Base-by-base conservation (phyloP, 1,140 invertebrate species). In the Chymomyza costata region DNA sequence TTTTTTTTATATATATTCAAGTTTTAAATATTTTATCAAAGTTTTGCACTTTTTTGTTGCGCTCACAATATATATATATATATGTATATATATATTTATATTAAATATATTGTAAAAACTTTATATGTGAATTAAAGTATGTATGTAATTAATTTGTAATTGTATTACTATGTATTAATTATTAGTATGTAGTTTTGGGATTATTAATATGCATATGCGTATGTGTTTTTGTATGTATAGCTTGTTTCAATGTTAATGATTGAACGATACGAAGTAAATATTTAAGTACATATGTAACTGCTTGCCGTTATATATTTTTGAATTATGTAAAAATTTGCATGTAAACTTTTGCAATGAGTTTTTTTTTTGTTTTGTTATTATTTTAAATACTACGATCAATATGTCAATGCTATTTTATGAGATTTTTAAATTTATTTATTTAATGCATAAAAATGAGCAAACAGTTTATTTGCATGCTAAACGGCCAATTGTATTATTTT, bases 151-250 rank as follows among this genome's bases (percentile, higher is more conserved):
- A n/a, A n/a, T n/a, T n/a, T n/a, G n/a, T n/a, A n/a, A n/a, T n/a
- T n/a, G n/a, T n/a, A n/a, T n/a, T n/a, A n/a, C n/a, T n/a, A n/a
- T n/a, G n/a, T n/a, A n/a, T n/a, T n/a, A n/a, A n/a, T n/a, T n/a
- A n/a, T n/a, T n/a, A n/a, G n/a, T n/a, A n/a, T n/a, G n/a, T n/a
- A n/a, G n/a, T n/a, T n/a, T n/a, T n/a, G n/a, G n/a, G n/a, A n/a
- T n/a, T n/a, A n/a, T n/a, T n/a, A 76, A 53, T 78, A 67, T 76
- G 54, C 31, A 37, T 65, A 74, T 65, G n/a, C n/a, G 65, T 61
- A 49, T 28, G 53, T 58, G 18, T 19, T 32, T 45, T 14, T 34
- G 21, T 25, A 5, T 25, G 21, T 25, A 25, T 25, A 8, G 3
- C 21, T 25, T 25, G 21, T 25, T 25, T 32, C 17, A 58, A 58